phyloP scores from a whole-genome alignment of 2,113 vertebrate species.

The Prunella himalayana region DNA sequence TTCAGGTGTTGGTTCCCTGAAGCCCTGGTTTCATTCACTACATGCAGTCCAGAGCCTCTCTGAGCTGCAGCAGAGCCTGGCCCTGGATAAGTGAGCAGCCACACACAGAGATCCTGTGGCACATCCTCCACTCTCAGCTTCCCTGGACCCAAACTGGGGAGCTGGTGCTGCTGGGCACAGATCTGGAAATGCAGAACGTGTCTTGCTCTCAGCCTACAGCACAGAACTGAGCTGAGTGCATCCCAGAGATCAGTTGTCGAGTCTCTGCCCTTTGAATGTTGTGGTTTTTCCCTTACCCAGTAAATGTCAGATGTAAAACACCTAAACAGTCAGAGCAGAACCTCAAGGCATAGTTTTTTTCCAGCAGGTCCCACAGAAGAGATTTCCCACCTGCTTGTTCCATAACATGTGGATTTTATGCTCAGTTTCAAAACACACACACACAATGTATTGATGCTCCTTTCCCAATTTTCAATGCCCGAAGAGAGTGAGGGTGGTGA shows the following conservation, averaged over 20 bases:
- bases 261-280: background rate
- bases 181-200: background rate
- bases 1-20: background rate
- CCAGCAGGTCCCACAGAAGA: background rate
- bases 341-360: background rate
- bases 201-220: background rate
- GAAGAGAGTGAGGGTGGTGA: background rate
- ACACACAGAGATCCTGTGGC: rapidly evolving
- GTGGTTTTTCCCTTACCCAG: background rate
- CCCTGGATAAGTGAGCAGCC: background rate
- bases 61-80: background rate
- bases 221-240: background rate
- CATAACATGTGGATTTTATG: background rate
- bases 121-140: background rate
- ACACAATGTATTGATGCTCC: background rate
- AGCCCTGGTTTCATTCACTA: background rate
- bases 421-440: background rate
- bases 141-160: background rate
- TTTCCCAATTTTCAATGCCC: background rate
- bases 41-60: rapidly evolving
- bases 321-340: background rate
- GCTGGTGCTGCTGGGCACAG: background rate
- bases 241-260: background rate
- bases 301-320: background rate
- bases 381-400: background rate